phyloP scores from a whole-genome alignment of 2,888 invertebrate genomes.

The Aradus depressus region DNA sequence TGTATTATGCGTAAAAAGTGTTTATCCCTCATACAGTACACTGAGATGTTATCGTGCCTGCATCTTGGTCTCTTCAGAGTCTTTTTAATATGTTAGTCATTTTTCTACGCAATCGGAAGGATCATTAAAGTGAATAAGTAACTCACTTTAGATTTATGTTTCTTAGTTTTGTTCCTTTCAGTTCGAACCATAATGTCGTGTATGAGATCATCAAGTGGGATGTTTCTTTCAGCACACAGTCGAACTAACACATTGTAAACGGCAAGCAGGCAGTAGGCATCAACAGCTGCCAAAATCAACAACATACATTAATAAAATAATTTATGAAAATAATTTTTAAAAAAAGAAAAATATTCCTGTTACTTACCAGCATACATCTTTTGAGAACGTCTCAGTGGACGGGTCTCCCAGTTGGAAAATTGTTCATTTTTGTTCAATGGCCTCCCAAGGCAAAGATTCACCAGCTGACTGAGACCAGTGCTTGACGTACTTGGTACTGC shows the following conservation, averaged over 20 bases:
- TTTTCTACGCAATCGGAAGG: too few relatives aligned
- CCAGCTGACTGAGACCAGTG: conserved; percentile 54
- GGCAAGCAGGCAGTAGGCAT: conserved; percentile 76
- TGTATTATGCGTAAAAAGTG: too few relatives aligned
- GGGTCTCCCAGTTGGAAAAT: conserved; percentile 80
- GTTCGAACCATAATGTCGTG: conserved; percentile 39
- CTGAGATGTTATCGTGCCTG: too few relatives aligned
- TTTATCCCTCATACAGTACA: too few relatives aligned
- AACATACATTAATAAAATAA: background rate
- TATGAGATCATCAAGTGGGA: conserved; percentile 53
- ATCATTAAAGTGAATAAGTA: too few relatives aligned
- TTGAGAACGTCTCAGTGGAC: conserved; percentile 68
- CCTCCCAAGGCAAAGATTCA: conserved; percentile 61
- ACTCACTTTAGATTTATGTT: conserved; percentile 12
- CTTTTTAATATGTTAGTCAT: too few relatives aligned
- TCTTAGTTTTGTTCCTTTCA: conserved; percentile 25
- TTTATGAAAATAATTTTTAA: conserved; percentile 2
- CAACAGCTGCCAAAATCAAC: conserved; percentile 50
- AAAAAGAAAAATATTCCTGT: background rate
- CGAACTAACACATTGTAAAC: conserved; percentile 55
- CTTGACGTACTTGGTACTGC: conserved; percentile 9
- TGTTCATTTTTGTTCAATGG: conserved; percentile 79
- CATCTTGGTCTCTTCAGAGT: too few relatives aligned
- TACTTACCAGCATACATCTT: conserved; percentile 57
- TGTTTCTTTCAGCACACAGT: conserved; percentile 41